These are phyloP conservation scores for Caenorhabditis panamensis DNA, from an alignment of 2,888 invertebrate species.

Conservation along the genomic window DNA sequence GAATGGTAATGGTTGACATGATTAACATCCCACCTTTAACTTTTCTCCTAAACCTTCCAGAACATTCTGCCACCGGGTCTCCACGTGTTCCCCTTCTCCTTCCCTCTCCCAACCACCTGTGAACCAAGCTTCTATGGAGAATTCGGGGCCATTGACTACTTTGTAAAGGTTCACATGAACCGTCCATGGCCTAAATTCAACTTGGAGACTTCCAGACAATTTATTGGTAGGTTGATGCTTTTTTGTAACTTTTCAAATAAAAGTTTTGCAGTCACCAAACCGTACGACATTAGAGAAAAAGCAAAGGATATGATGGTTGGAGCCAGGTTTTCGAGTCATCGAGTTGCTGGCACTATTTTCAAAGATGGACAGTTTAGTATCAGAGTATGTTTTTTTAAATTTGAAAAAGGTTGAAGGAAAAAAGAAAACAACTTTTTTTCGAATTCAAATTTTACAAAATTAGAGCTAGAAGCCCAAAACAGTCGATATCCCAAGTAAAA, in stretches of 20 bases:
- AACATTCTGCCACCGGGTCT: conserved; percentile 7
- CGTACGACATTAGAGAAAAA: neutral
- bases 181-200: conserved; percentile 20
- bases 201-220: neutral
- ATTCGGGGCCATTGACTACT: conserved; percentile 15
- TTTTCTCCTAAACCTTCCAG: conserved; percentile 2
- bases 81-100: conserved; percentile 19
- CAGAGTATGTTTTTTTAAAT: no score
- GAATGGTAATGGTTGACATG: conserved; percentile 17
- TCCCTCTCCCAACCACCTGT: conserved; percentile 17
- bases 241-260: neutral
- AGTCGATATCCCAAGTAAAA: no score
- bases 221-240: no score
- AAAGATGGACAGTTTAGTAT: conserved; percentile 23
- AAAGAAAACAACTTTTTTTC: no score
- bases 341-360: conserved; percentile 21
- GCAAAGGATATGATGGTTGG: neutral
- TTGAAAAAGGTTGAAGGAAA: no score
- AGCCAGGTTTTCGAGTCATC: neutral
- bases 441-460: no score
- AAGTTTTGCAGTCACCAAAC: neutral
- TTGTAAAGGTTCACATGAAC: conserved; percentile 4
- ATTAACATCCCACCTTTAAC: neutral
- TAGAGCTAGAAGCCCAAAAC: no score
- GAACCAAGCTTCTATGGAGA: conserved; percentile 20